These are phyloP conservation scores for Xestobium rufovillosum DNA, from an alignment of 2,888 invertebrate species.

Conservation along the genomic window DNA sequence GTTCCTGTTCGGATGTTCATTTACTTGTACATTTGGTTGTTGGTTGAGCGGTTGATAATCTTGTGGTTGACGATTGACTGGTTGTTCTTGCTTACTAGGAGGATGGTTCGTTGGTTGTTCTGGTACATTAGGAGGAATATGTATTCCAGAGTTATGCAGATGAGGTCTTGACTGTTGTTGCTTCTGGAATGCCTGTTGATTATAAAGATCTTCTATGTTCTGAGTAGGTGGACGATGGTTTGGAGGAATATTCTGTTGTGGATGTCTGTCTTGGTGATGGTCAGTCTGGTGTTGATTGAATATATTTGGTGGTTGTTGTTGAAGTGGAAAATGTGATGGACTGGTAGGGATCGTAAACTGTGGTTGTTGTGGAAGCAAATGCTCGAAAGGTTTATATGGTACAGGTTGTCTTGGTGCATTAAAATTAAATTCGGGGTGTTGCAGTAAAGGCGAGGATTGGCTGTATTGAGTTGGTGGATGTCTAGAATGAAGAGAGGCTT, in stretches of 20 bases:
- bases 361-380: conserved; percentile 7
- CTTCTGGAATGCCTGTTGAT: conserved; percentile 27
- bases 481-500: conserved; percentile 10
- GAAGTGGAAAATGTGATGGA: conserved; percentile 24
- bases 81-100: conserved; percentile 24
- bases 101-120: conserved; percentile 20
- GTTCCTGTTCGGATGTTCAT: conserved; percentile 22
- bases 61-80: conserved; percentile 30
- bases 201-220: conserved; percentile 24
- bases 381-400: conserved; percentile 36
- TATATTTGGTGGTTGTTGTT: conserved; percentile 29
- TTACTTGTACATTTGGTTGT: conserved; percentile 28
- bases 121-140: conserved; percentile 36
- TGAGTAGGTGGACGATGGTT: conserved; percentile 20
- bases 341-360: conserved; percentile 8
- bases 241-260: conserved; percentile 21
- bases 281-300: conserved; percentile 23
- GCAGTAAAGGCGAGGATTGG: conserved; percentile 7
- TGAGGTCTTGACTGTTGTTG: conserved; percentile 33
- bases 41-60: conserved; percentile 32
- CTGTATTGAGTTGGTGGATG: conserved; percentile 10
- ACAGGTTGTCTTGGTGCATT: conserved; percentile 32
- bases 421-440: conserved; percentile 3
- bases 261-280: conserved; percentile 27
- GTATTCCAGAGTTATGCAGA: conserved; percentile 29